Evolutionary conservation across 1,140 invertebrate genomes (phyloP).

Genomic region (Lordiphosa mommai): DNA sequence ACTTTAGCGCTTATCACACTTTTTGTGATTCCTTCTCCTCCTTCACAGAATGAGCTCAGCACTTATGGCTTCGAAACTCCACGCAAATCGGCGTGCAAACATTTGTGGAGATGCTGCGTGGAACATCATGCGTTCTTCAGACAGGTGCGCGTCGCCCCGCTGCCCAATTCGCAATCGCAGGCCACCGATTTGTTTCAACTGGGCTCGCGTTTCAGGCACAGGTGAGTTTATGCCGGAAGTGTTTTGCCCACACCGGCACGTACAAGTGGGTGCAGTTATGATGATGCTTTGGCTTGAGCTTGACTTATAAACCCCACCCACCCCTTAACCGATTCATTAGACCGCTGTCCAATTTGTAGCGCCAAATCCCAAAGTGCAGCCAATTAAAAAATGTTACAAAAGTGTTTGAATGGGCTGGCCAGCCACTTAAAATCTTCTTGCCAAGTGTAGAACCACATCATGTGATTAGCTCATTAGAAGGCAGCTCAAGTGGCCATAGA

Average conservation of each 20-base stretch:
- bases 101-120: conserved; percentile 98
- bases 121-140: conserved; percentile 99
- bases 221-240: conserved; percentile 81
- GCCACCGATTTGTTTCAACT: conserved; percentile 86
- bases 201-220: conserved; percentile 86
- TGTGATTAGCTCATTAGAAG: conserved; percentile 74
- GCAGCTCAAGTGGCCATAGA: conserved; percentile 21
- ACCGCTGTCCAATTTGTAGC: conserved; percentile 41
- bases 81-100: conserved; percentile 96
- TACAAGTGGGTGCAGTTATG: conserved; percentile 40
- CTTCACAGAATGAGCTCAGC: conserved; percentile 92
- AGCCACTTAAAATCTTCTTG: conserved; percentile 46
- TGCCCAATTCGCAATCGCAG: conserved; percentile 80
- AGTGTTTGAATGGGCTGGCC: conserved; percentile 27
- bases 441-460: conserved; percentile 13
- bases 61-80: conserved; percentile 97
- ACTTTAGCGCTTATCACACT: conserved; percentile 72
- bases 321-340: conserved; percentile 26
- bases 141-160: conserved; percentile 88
- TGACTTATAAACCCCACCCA: conserved; percentile 7
- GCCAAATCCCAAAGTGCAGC: conserved; percentile 42
- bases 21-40: conserved; percentile 6
- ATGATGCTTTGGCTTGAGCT: conserved; percentile 19
- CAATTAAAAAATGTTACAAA: conserved; percentile 69
- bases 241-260: conserved; percentile 2